Evolutionary conservation across 2,113 vertebrate genomes (phyloP).

Genomic region (Colius striatus): DNA sequence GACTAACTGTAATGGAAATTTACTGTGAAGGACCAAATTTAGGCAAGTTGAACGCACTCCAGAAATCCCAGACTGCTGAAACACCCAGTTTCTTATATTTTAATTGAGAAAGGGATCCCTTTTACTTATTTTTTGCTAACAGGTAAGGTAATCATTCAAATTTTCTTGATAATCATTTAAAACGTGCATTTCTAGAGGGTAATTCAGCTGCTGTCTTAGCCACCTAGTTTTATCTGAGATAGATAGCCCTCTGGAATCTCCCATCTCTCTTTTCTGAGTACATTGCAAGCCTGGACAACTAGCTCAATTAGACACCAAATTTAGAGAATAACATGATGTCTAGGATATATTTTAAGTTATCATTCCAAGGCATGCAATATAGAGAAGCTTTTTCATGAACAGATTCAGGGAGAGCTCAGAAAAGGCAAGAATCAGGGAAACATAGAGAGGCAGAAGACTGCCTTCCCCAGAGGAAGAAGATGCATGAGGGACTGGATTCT

Average conservation of each 20-base stretch:
- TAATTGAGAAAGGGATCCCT: neutral
- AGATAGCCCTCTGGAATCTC: neutral
- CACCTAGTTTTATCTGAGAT: neutral
- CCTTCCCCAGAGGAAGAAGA: neutral
- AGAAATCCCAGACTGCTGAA: neutral
- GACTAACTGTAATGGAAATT: neutral
- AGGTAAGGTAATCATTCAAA: neutral
- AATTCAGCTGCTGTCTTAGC: neutral
- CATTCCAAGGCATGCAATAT: neutral
- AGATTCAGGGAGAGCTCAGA: neutral
- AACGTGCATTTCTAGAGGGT: neutral
- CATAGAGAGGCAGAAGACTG: fast-evolving
- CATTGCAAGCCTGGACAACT: neutral
- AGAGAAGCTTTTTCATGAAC: neutral
- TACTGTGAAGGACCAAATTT: neutral
- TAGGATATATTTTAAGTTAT: neutral
- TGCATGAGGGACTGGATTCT: neutral
- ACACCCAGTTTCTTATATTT: neutral
- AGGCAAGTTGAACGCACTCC: neutral
- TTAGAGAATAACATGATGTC: neutral
- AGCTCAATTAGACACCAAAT: neutral
- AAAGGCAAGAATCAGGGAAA: neutral
- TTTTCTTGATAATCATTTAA: neutral
- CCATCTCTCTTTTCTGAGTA: neutral
- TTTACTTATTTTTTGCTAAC: neutral